Conservation (phyloP, 2,888 invertebrate species). For the Leucania comma region DNA sequence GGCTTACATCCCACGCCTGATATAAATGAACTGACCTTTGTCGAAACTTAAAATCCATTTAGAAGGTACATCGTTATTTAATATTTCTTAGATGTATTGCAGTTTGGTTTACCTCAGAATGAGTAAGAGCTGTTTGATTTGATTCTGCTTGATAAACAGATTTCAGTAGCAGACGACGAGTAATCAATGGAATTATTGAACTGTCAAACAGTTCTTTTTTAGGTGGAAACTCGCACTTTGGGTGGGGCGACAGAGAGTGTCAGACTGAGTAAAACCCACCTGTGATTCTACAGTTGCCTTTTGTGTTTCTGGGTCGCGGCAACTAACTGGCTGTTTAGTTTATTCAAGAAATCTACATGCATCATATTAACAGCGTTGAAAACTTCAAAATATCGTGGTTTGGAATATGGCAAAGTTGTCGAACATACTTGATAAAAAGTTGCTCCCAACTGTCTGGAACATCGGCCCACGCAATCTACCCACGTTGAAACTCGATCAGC, state of each 20-base stretch:
- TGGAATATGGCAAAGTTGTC: slow-evolving; percentile 12
- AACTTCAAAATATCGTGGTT: background rate
- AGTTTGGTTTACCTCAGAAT: background rate
- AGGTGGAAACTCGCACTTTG: too few relatives aligned
- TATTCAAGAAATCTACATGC: too few relatives aligned
- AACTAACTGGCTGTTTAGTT: too few relatives aligned
- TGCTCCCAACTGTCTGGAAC: background rate
- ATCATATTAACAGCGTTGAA: background rate
- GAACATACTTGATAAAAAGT: slow-evolving; percentile 31
- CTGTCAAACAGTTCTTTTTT: too few relatives aligned
- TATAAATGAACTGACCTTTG: background rate
- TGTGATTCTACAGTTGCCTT: too few relatives aligned
- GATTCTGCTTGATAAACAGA: too few relatives aligned
- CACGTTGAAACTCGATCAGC: slow-evolving; percentile 26
- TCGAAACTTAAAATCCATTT: background rate
- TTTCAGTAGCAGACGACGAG: too few relatives aligned
- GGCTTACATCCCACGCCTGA: background rate
- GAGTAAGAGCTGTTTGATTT: background rate
- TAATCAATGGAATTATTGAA: too few relatives aligned
- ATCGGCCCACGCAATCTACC: slow-evolving; percentile 8
- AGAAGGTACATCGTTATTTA: background rate
- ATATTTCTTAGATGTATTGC: background rate
- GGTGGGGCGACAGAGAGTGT: too few relatives aligned
- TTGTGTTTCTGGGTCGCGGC: too few relatives aligned
- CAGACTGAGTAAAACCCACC: too few relatives aligned